Base-by-base conservation (phyloP, 2,113 vertebrate species). In the Thryonomys swinderianus region DNA sequence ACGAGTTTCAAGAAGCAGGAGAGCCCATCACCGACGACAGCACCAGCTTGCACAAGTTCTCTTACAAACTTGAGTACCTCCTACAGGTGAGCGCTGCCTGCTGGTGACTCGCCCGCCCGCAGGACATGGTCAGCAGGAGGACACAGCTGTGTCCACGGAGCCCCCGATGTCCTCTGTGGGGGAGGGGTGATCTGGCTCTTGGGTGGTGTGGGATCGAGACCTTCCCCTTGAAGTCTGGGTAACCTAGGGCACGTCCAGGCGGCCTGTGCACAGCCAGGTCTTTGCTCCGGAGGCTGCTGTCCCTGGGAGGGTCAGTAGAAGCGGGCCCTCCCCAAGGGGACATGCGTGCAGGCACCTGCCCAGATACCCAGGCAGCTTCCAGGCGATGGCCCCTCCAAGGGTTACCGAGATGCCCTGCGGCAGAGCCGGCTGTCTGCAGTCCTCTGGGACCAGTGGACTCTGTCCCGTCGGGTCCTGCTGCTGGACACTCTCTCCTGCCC, bases 1-100 rank as follows among this genome's bases (percentile, higher is more conserved):
- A 98, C 97, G 99, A 99, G 95, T 99, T 99, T 97, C 98, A 97
- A 92, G 99, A 99, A 94, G 98, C 95, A n/a, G 99, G 98, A 34
- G 99, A 99, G 85, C 99, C 99, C 0, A 97, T 99, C 94, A 99
- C 99, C 10, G 99, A 99, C 51, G 99, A 99, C 98, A 99, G 99
- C 88, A 85, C 98, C 96, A 99, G 98, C 97, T 98, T 99, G 96
- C 99, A 99, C 95, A 99, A 99, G 96, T 99, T 99, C 96, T 99
- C 99, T 93, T 99, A 99, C 93, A 99, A 99, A 93, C 98, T 99
- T 5, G 99, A 99, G 91, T 99, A 99, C 95, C 99, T 99, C 94
- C 97, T 99, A 53, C 99, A 99, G 98, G 99, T 99, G 96, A 98
- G 98, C 97, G 61, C 20, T 8, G 16, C 40, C 67, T 7, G 5